Conservation (phyloP, 1,140 invertebrate species). For the Leptopilina boulardi region DNA sequence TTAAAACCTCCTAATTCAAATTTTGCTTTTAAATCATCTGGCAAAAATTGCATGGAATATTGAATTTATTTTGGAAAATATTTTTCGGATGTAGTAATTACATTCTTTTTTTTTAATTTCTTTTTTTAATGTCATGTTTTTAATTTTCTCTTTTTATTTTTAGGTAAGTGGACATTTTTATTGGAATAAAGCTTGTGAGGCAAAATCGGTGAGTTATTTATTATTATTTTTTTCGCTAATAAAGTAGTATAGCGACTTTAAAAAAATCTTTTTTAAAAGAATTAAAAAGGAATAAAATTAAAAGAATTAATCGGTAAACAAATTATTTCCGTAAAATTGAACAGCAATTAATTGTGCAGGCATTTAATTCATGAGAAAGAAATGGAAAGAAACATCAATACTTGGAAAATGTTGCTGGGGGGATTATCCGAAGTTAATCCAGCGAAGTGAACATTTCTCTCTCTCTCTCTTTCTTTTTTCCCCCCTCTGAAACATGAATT, state of each 20-base stretch:
- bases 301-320: not conserved
- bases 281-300: too few relatives aligned
- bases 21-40: not conserved
- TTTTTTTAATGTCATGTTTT: not conserved
- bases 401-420: not conserved
- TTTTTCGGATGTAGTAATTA: not conserved
- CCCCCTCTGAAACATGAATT: not conserved
- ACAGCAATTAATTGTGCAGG: not conserved
- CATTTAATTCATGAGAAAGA: slow-evolving; percentile 18
- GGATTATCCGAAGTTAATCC: slow-evolving; percentile 10
- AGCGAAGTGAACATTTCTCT: not conserved
- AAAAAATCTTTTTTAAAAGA: too few relatives aligned
- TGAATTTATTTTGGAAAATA: too few relatives aligned
- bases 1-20: not conserved
- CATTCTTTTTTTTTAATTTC: not conserved
- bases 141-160: not conserved
- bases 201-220: not conserved
- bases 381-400: slow-evolving; percentile 15
- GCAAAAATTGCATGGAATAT: not conserved
- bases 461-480: not conserved
- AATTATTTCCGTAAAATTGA: slow-evolving; percentile 6
- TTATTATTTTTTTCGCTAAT: too few relatives aligned
- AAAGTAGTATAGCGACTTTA: too few relatives aligned
- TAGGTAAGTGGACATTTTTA: not conserved
- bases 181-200: not conserved